A percentile compares a stretch with the other conserved stretches of the same genome.
These are phyloP conservation scores for Salmo trutta DNA, from an alignment of 2,797 vertebrate species.

Conservation along the genomic window DNA sequence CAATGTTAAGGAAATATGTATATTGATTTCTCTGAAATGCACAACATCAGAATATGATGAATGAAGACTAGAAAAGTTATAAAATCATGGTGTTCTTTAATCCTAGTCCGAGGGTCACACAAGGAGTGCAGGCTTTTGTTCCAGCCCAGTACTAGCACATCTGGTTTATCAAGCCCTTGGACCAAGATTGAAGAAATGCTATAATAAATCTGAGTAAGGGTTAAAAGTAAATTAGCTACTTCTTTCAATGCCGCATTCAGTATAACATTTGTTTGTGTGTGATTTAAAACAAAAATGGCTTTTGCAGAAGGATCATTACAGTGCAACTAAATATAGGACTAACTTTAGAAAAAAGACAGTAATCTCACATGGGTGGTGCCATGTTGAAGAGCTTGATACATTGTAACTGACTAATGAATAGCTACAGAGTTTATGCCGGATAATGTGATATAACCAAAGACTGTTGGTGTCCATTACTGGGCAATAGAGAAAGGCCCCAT, in stretches of 20 bases:
- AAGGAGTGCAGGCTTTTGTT: no score
- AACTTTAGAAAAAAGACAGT: not conserved
- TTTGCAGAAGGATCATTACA: not conserved
- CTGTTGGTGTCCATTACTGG: no score
- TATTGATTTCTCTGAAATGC: not conserved
- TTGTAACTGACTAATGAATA: not conserved
- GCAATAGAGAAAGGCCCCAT: no score
- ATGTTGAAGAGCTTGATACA: not conserved
- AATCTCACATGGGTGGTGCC: not conserved
- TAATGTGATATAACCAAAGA: no score
- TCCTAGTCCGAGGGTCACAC: not conserved
- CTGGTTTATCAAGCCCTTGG: not conserved
- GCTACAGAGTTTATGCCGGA: no score
- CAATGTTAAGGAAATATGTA: constrained; percentile 9
- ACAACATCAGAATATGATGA: not conserved
- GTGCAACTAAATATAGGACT: not conserved
- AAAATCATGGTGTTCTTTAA: not conserved
- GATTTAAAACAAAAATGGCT: not conserved
- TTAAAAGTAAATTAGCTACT: not conserved
- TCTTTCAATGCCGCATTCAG: not conserved
- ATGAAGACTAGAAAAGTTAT: not conserved
- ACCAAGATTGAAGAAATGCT: not conserved
- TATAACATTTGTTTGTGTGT: not conserved
- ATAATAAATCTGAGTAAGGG: not conserved
- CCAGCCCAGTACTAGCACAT: constrained; percentile 11